These are phyloP conservation scores for Notoglanidium macrostoma DNA, from an alignment of 2,797 vertebrate genomes.

Conservation along the genomic window DNA sequence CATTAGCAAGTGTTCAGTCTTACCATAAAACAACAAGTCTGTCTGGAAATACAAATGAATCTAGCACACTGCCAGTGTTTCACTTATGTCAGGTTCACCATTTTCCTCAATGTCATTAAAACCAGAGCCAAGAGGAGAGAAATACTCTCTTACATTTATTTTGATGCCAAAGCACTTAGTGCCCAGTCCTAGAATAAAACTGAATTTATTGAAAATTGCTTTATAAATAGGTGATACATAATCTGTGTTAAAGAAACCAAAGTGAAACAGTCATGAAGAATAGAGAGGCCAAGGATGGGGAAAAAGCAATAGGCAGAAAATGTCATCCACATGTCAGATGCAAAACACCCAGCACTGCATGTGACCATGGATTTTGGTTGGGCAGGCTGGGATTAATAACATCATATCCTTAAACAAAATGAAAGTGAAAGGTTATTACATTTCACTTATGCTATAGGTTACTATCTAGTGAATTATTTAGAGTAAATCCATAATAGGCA, in stretches of 20 bases:
- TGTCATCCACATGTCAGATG: neutral
- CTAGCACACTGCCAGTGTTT: constrained; percentile 46
- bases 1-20: constrained; percentile 42
- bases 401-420: neutral
- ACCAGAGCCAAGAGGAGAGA: constrained; percentile 53
- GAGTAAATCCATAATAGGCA: neutral
- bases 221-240: constrained; percentile 46
- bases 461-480: neutral
- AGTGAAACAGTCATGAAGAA: neutral
- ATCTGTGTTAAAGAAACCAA: constrained; percentile 26
- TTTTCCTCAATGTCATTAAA: constrained; percentile 61
- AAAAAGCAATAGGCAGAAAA: neutral
- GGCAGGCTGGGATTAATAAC: neutral
- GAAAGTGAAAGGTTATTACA: too few species aligned
- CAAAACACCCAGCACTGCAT: neutral
- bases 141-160: constrained; percentile 60
- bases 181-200: constrained; percentile 57
- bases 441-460: neutral
- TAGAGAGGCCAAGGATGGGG: neutral
- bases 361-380: neutral
- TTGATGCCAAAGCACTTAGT: constrained; percentile 65
- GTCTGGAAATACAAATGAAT: constrained; percentile 19
- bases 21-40: constrained; percentile 44
- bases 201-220: constrained; percentile 62
- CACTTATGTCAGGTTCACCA: constrained; percentile 48